phyloP scores from a whole-genome alignment of 2,113 vertebrate genomes.

The Pollimyrus isidori region DNA sequence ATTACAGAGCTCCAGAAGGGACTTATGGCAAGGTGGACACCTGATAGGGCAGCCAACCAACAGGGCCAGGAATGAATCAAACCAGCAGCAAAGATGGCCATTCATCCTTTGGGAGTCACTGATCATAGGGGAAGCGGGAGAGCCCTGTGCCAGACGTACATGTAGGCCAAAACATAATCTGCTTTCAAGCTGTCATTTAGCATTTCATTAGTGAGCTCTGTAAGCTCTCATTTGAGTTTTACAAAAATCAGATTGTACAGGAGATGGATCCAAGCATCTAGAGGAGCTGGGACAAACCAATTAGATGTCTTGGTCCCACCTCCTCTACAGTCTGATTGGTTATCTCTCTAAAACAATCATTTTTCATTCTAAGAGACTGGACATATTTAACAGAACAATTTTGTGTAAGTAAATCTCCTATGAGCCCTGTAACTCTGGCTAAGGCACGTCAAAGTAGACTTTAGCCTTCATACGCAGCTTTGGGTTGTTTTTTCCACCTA shows the following conservation, averaged over 20 bases:
- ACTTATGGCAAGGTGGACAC: constrained; percentile 97
- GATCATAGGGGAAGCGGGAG: background rate
- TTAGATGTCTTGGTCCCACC: background rate
- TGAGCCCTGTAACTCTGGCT: background rate
- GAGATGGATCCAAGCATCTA: background rate
- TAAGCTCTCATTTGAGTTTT: background rate
- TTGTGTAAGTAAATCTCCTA: background rate
- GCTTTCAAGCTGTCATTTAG: background rate
- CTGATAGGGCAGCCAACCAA: constrained; percentile 57
- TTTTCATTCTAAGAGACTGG: background rate
- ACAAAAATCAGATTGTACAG: background rate
- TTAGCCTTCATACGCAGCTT: background rate
- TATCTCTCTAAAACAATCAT: background rate
- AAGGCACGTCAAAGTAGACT: background rate
- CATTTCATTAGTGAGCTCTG: background rate
- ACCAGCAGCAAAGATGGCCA: constrained; percentile 17
- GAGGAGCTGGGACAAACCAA: background rate
- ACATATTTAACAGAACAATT: background rate
- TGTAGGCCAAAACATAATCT: background rate
- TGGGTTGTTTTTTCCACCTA: background rate
- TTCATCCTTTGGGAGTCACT: background rate
- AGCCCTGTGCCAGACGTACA: background rate
- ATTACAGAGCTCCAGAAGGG: constrained; percentile 97
- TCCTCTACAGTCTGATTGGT: background rate
- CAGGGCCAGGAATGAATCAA: background rate